These are phyloP conservation scores for Saguinus oedipus DNA, from an alignment of 2,797 vertebrate species.

Conservation along the genomic window DNA sequence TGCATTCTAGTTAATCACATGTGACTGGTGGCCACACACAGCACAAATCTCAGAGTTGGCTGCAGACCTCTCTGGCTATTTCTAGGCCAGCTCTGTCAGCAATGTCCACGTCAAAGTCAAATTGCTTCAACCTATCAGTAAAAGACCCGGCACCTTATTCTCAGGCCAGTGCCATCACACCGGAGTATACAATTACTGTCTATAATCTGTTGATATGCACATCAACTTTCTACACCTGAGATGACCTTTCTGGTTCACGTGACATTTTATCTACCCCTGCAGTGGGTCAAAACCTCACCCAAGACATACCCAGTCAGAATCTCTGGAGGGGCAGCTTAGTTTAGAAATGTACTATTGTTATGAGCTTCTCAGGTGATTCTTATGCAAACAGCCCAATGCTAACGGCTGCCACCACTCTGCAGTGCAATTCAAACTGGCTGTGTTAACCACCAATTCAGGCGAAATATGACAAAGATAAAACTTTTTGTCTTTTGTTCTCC, in stretches of 20 bases:
- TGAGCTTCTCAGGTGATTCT: neutral
- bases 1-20: neutral
- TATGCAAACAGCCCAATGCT: neutral
- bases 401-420: neutral
- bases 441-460: neutral
- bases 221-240: neutral
- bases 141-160: neutral
- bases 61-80: neutral
- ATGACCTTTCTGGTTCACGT: neutral
- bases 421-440: neutral
- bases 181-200: neutral
- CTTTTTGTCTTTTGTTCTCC: neutral
- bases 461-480: neutral
- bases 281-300: neutral
- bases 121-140: neutral
- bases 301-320: neutral
- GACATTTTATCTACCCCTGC: neutral
- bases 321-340: neutral
- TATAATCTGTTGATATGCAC: neutral
- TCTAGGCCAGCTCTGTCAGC: neutral
- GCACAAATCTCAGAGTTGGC: neutral
- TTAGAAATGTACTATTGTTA: neutral
- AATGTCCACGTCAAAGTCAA: rapidly evolving
- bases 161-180: neutral
- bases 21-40: neutral